Evolutionary conservation across 2,797 vertebrate species (phyloP).

Genomic region (Lycodopsis pacificus): DNA sequence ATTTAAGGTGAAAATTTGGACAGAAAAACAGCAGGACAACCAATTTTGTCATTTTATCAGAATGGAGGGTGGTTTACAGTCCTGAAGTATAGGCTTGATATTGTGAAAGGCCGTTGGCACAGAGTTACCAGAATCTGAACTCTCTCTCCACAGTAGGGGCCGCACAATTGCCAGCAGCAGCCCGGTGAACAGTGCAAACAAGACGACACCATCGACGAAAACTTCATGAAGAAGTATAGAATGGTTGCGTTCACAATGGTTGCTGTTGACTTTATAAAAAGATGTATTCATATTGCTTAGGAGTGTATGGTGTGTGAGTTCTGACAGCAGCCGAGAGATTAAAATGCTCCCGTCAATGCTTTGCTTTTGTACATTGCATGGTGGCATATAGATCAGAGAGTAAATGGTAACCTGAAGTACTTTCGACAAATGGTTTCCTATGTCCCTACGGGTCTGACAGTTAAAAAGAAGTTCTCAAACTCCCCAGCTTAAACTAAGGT

Average conservation of each 20-base stretch:
- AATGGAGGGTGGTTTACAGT: constrained; percentile 14
- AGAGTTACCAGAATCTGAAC: constrained; percentile 54
- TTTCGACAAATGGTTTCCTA: constrained; percentile 43
- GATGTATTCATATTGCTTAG: neutral
- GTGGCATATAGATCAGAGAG: constrained; percentile 35
- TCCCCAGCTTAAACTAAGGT: constrained; percentile 53
- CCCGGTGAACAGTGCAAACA: constrained; percentile 47
- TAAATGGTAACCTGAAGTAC: constrained; percentile 44
- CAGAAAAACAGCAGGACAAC: constrained; percentile 13
- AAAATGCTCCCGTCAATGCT: constrained; percentile 29
- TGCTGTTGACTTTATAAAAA: constrained; percentile 10
- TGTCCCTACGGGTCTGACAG: constrained; percentile 50
- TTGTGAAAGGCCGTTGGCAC: constrained; percentile 32
- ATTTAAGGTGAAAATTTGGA: neutral
- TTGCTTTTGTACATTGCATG: constrained; percentile 17
- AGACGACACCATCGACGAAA: constrained; percentile 41
- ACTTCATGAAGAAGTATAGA: constrained; percentile 22
- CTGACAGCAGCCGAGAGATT: constrained; percentile 34
- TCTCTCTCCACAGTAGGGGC: constrained; percentile 54
- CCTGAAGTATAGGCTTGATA: constrained; percentile 21
- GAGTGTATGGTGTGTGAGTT: constrained; percentile 1
- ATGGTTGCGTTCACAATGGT: neutral
- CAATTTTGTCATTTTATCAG: neutral
- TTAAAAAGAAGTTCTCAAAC: constrained; percentile 61
- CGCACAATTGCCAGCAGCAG: constrained; percentile 49